Evolutionary conservation across 1,140 invertebrate species (phyloP).

Genomic region (Trinorchestia longiramus): DNA sequence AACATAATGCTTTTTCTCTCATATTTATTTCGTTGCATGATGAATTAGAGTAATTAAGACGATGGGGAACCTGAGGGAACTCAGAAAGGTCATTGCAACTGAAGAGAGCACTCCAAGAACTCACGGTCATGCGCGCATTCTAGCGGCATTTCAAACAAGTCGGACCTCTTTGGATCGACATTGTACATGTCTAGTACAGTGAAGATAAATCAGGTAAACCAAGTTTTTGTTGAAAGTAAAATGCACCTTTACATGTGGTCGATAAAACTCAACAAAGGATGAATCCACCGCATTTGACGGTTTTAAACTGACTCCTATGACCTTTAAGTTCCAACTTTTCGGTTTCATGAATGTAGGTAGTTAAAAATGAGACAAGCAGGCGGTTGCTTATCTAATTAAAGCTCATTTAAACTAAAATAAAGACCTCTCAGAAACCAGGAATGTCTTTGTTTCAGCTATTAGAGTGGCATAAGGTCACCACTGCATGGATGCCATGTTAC

Average conservation of each 20-base stretch:
- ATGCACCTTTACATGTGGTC: neutral
- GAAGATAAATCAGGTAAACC: neutral
- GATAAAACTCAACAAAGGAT: neutral
- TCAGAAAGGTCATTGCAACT: neutral
- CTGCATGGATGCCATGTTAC: neutral
- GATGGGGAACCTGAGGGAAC: neutral
- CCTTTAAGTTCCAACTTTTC: neutral
- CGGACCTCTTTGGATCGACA: neutral
- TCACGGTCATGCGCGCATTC: neutral
- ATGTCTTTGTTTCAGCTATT: neutral
- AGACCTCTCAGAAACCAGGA: neutral
- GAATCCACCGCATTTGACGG: neutral
- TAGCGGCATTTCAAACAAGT: neutral
- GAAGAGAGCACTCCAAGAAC: neutral
- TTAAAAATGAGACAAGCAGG: neutral
- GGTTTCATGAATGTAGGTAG: neutral
- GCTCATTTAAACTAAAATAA: neutral
- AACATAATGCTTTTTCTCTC: neutral
- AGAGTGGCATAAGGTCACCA: neutral
- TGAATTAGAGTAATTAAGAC: neutral
- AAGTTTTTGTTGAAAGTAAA: neutral
- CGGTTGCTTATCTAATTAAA: neutral
- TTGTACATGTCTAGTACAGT: neutral
- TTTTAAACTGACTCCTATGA: neutral
- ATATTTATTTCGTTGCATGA: neutral